phyloP scores from a whole-genome alignment of 2,888 invertebrate species.

The Elysia crispata region DNA sequence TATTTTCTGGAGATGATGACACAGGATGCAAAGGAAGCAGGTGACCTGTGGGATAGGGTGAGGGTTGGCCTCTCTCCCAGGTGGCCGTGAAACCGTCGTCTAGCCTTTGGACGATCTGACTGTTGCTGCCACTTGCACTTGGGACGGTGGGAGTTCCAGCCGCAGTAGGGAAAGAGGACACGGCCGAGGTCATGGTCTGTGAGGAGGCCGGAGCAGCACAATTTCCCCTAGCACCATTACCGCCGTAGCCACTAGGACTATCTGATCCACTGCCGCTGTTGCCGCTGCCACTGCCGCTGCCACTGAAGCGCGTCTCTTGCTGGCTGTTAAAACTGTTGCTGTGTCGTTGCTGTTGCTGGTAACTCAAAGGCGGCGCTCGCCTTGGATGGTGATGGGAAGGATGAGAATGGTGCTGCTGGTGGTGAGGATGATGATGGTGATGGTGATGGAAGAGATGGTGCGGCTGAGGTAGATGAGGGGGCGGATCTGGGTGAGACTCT shows the following conservation, averaged over 20 bases:
- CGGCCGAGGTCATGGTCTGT: background rate
- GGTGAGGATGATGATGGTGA: slow-evolving; percentile 42
- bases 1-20: slow-evolving; percentile 37
- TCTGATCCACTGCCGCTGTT: background rate
- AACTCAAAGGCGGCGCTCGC: slow-evolving; percentile 30
- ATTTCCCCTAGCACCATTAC: background rate
- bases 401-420: slow-evolving; percentile 22
- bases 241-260: background rate
- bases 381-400: slow-evolving; percentile 16
- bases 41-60: slow-evolving; percentile 39
- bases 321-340: slow-evolving; percentile 44
- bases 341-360: slow-evolving; percentile 46
- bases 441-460: slow-evolving; percentile 50
- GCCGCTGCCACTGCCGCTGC: slow-evolving; percentile 42
- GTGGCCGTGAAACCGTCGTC: slow-evolving; percentile 69
- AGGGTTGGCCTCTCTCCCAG: slow-evolving; percentile 66
- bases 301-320: slow-evolving; percentile 53
- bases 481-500: slow-evolving; percentile 46
- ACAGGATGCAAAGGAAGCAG: slow-evolving; percentile 43
- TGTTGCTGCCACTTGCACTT: slow-evolving; percentile 35
- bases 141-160: slow-evolving; percentile 25
- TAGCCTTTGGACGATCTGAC: slow-evolving; percentile 68
- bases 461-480: slow-evolving; percentile 45
- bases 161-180: background rate
- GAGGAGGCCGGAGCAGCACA: background rate